phyloP scores from a whole-genome alignment of 2,113 vertebrate species.

The Rhineura floridana region DNA sequence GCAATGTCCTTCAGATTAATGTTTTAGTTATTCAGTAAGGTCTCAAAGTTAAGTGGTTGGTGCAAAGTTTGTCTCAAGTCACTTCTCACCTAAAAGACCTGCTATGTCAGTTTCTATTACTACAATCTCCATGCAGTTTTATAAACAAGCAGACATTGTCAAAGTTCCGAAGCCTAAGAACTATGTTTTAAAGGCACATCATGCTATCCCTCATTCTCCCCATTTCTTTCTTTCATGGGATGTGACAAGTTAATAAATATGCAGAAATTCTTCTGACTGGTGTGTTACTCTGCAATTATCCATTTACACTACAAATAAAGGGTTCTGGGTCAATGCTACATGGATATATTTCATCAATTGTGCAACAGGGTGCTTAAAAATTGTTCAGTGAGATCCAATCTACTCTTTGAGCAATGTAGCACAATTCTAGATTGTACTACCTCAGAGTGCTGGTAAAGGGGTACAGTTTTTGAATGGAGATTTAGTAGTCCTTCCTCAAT shows the following conservation, averaged over 20 bases:
- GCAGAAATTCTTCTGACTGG: conserved; percentile 43
- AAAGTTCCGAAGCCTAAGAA: conserved; percentile 61
- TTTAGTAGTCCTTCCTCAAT: not conserved
- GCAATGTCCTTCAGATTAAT: conserved; percentile 39
- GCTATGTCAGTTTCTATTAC: conserved; percentile 59
- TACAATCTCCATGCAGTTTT: conserved; percentile 60
- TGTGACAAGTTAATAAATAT: conserved; percentile 59
- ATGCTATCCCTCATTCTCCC: conserved; percentile 46
- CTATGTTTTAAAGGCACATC: conserved; percentile 51
- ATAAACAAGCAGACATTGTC: conserved; percentile 68
- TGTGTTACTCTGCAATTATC: conserved; percentile 29
- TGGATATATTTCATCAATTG: conserved; percentile 37
- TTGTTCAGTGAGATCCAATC: not conserved
- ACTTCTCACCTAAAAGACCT: conserved; percentile 56
- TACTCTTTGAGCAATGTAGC: not conserved
- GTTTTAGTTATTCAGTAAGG: conserved; percentile 49
- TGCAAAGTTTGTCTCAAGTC: conserved; percentile 57
- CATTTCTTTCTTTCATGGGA: conserved; percentile 50
- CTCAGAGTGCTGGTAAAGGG: not conserved
- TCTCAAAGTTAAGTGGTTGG: conserved; percentile 57
- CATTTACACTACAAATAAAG: not conserved
- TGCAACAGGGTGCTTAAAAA: conserved; percentile 35
- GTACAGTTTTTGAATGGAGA: not conserved
- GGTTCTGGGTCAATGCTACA: not conserved
- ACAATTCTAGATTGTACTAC: not conserved